Evolutionary conservation across 2,888 invertebrate species (phyloP).

Genomic region (Trichopria drosophilae): DNA sequence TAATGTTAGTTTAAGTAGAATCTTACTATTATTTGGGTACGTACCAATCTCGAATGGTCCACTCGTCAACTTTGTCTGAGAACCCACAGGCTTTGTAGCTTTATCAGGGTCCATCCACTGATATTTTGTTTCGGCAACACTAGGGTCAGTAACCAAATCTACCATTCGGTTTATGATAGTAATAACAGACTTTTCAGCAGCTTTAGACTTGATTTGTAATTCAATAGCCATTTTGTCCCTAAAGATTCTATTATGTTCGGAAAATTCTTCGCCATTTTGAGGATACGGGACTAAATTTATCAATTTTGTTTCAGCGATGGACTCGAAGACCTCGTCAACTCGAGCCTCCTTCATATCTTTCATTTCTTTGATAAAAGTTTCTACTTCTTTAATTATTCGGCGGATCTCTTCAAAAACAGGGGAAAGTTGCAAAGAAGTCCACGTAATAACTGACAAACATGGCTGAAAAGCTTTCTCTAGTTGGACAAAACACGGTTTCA

Average conservation of each 20-base stretch:
- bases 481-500: slow-evolving; percentile 69
- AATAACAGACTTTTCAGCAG: slow-evolving; percentile 75
- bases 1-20: background rate
- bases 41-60: slow-evolving; percentile 65
- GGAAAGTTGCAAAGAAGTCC: slow-evolving; percentile 78
- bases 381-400: slow-evolving; percentile 64
- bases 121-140: slow-evolving; percentile 64
- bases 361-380: slow-evolving; percentile 70
- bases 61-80: slow-evolving; percentile 60
- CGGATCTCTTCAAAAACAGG: slow-evolving; percentile 66
- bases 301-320: slow-evolving; percentile 66
- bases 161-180: slow-evolving; percentile 79
- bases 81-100: slow-evolving; percentile 65
- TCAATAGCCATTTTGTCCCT: slow-evolving; percentile 61
- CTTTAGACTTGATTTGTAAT: slow-evolving; percentile 65
- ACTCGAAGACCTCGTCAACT: slow-evolving; percentile 69
- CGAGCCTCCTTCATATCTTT: slow-evolving; percentile 76
- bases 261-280: slow-evolving; percentile 66
- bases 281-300: slow-evolving; percentile 68
- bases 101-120: slow-evolving; percentile 69
- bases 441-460: slow-evolving; percentile 76
- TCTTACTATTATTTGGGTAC: background rate
- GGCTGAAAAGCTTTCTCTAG: slow-evolving; percentile 74
- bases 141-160: slow-evolving; percentile 64
- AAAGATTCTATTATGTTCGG: slow-evolving; percentile 66